Evolutionary conservation across 2,797 vertebrate genomes (phyloP), one percentile per base, ranked within the genome.

Genomic region (Erethizon dorsatum): DNA sequence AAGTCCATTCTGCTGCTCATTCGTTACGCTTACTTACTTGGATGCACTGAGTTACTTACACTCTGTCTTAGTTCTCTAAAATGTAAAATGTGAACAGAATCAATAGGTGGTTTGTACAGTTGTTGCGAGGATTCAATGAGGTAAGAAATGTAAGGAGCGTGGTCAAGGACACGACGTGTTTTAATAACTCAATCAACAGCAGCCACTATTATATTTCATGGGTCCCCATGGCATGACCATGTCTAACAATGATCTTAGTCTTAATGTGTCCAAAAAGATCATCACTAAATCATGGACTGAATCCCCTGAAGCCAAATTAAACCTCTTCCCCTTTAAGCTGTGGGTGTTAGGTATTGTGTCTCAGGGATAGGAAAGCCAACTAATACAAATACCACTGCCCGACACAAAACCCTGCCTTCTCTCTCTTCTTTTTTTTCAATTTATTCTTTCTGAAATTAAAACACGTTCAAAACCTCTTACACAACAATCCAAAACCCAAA

Each of bases 361-460:
- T 26, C n/a, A 57, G 4, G 10, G 4, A 52, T 9, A 20, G 47
- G 75, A 78, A 52, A 78, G 26, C 47, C 15, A 18, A 50, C 15
- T 78, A 78, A 78, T 20, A 33, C 75, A 78, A 50, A 8, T 8
- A 82, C 1, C 78, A 13, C 15, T 41, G 22, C 26, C 45, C 63
- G 78, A 78, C 22, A 24, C 45, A 37, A 78, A 84, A 31, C 18
- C 82, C 41, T 59, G 18, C 12, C 24, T 61, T 22, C 5, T 1
- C 11, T 37, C 10, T 85, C 18, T 57, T 20, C 11, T 63, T 57
- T 56, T 18, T 22, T 52, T 12, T 14, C n/a, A 13, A 22, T 89
- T 69, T 67, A n/a, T 45, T 45, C 31, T 94, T 94, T 89, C 28
- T 91, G 83, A 90, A 96, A 94, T 90, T 47, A 83, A 57, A 92